Percentiles rank a stretch among this genome's conserved stretches.
Evolutionary conservation across 2,113 vertebrate genomes (phyloP).

Genomic region (Plestiodon gilberti): DNA sequence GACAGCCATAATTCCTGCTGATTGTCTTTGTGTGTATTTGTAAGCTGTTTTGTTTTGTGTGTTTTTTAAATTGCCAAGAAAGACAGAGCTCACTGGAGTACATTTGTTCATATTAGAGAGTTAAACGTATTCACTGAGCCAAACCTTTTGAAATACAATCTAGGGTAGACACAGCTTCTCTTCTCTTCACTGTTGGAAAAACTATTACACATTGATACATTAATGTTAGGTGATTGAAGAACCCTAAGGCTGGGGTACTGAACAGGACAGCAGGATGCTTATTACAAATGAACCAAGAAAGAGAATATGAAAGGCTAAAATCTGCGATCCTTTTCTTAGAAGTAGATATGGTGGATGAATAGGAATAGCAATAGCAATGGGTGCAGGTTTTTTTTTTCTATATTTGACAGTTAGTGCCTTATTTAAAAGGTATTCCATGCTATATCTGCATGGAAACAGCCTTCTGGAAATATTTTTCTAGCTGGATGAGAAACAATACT

Average conservation of each 20-base stretch:
- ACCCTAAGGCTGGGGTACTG: accelerated
- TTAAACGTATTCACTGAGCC: background rate
- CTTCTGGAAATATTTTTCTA: no score
- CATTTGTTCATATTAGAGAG: background rate
- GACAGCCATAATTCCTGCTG: background rate
- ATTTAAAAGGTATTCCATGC: no score
- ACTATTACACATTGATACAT: background rate
- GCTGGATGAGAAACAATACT: no score
- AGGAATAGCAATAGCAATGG: background rate
- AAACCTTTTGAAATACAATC: background rate
- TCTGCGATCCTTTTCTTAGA: background rate
- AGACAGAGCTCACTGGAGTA: slow-evolving; percentile 1
- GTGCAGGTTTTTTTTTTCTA: no score
- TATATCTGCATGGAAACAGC: no score
- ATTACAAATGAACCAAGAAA: background rate
- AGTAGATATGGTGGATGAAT: background rate
- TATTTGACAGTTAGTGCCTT: no score
- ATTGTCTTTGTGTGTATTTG: background rate
- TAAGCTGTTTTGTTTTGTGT: no score
- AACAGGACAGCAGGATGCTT: background rate
- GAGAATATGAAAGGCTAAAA: background rate
- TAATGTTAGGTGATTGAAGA: background rate
- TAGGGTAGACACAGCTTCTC: background rate
- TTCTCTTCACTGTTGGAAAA: background rate
- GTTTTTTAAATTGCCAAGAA: slow-evolving; percentile 13